Conservation (phyloP, 2,888 invertebrate species). For the Venusia cambrica region DNA sequence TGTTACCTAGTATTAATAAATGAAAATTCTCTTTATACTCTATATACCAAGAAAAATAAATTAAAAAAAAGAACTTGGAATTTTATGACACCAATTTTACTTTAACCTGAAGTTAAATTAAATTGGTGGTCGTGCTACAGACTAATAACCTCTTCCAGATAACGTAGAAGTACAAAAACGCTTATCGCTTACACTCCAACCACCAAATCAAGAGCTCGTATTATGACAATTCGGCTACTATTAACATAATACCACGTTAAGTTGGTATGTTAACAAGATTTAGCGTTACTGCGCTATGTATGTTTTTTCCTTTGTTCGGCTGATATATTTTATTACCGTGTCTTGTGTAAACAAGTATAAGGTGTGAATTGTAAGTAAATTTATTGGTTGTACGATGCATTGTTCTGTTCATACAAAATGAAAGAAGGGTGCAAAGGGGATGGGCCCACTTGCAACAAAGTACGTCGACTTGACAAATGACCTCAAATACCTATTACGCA, state of each 20-base stretch:
- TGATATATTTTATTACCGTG: conserved; percentile 73
- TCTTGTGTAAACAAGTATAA: conserved; percentile 76
- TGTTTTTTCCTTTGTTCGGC: conserved; percentile 71
- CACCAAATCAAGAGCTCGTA: conserved; percentile 38
- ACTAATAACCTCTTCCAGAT: no score
- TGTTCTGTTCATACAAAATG: conserved; percentile 50
- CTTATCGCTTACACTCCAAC: conserved; percentile 31
- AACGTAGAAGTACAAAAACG: no score
- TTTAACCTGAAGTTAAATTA: no score
- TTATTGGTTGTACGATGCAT: conserved; percentile 67
- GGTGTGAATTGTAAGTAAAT: conserved; percentile 74
- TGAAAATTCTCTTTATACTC: no score
- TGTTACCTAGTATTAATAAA: no score
- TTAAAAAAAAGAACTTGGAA: no score
- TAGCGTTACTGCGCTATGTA: conserved; percentile 47
- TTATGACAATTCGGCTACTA: conserved; percentile 71
- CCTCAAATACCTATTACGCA: no score
- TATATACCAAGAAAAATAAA: no score
- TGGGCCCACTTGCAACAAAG: conserved; percentile 30
- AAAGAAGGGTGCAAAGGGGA: conserved; percentile 47
- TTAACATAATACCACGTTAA: conserved; percentile 61
- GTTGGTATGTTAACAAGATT: conserved; percentile 58
- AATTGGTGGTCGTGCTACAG: no score
- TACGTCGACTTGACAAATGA: conserved; percentile 27
- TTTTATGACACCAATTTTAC: no score